Evolutionary conservation across 2,113 vertebrate genomes (phyloP), one percentile per base, ranked within the genome.

Genomic region (Pedionomus torquatus): DNA sequence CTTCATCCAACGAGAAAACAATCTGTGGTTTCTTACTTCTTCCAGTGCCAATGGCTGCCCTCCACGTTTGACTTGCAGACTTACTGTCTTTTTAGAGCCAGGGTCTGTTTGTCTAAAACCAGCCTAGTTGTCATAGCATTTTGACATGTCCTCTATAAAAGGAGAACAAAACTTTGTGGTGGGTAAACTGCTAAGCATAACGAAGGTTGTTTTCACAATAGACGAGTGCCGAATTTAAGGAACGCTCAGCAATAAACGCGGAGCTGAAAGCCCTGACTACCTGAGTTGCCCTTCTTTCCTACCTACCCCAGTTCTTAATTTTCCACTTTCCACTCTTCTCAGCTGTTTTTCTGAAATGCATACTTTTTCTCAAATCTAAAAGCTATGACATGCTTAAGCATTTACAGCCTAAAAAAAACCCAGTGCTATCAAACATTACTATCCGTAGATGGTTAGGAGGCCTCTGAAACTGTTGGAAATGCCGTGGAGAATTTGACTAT

Each of bases 1-100:
- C 95, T 97, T 97, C 96, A 97, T 96, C 97, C 97, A 98, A 97
- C 20, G 94, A 97, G 96, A 98, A 98, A 98, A 98, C 96, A 98
- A 98, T 98, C 96, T 98, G 97, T 97, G 96, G 97, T 97, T 98
- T 97, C 97, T 98, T 96, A 92, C 85, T 97, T 92, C 83, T 97
- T 61, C 83, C 90, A n/a, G 39, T 97, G 98, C 97, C 98, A 97
- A 98, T 97, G 97, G 97, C 98, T 98, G 97, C 97, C 98, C 98
- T 98, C 98, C 97, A 98, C 43, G 14, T 97, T 96, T 90, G 92
- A 96, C 95, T 98, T 95, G 96, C 87, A 98, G 97, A 97, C 97
- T 97, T 94, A 92, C 90, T 95, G 96, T 96, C 97, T 97, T 96
- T 97, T 83, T 57, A 97, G 92, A 98, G 92, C 93, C 96, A 97